Percentiles rank a stretch among this genome's conserved stretches.
These are phyloP conservation scores for Molossus alvarezi DNA, from an alignment of 2,797 vertebrate genomes.

Conservation along the genomic window DNA sequence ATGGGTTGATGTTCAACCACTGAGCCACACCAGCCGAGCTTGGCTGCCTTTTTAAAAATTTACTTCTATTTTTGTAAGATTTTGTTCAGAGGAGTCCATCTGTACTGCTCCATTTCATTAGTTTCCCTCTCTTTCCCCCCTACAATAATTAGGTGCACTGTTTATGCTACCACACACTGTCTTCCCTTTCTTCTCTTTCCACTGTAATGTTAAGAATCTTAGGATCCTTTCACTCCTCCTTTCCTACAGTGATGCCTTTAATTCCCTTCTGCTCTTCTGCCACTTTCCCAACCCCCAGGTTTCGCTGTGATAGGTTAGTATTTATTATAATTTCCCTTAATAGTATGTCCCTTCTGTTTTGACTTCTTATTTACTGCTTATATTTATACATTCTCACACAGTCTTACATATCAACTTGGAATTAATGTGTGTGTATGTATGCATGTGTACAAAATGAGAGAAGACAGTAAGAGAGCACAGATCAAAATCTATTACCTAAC, in stretches of 20 bases:
- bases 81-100: neutral
- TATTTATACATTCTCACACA: neutral
- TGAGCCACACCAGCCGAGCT: neutral
- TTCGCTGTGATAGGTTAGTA: neutral
- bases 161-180: neutral
- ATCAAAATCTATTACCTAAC: neutral
- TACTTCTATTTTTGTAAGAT: slow-evolving; percentile 18
- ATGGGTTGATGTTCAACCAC: too few relatives aligned
- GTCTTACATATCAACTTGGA: neutral
- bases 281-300: neutral
- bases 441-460: neutral
- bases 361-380: neutral
- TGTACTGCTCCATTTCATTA: neutral
- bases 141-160: neutral
- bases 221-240: neutral
- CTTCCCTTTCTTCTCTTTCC: neutral
- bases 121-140: neutral
- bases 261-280: neutral
- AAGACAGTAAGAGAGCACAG: neutral
- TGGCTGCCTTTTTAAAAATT: neutral
- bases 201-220: neutral
- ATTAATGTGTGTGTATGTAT: neutral
- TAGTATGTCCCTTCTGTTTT: neutral
- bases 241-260: neutral
- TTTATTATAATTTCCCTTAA: neutral